Evolutionary conservation across 2,797 vertebrate species (phyloP).

Genomic region (Chelonia mydas): DNA sequence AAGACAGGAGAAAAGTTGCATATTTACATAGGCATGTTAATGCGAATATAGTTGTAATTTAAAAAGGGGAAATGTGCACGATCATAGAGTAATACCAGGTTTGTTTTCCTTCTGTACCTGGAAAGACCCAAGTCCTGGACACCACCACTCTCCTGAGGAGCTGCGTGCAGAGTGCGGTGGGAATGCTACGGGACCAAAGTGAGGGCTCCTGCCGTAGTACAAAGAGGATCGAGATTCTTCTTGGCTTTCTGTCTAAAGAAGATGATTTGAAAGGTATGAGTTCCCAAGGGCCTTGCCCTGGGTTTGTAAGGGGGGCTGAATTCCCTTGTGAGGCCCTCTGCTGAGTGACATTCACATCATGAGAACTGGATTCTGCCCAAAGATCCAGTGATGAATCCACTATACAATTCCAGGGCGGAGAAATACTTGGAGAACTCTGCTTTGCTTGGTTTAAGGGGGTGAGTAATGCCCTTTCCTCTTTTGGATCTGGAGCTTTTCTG

Average conservation of each 20-base stretch:
- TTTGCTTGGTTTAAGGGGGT: background rate
- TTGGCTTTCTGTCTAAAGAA: slow-evolving; percentile 84
- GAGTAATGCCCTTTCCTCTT: background rate
- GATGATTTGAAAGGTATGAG: slow-evolving; percentile 79
- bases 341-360: background rate
- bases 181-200: slow-evolving; percentile 88
- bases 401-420: background rate
- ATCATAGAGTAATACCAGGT: background rate
- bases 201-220: slow-evolving; percentile 82
- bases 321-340: background rate
- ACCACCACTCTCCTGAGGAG: slow-evolving; percentile 89
- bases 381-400: background rate
- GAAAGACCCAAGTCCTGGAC: slow-evolving; percentile 81
- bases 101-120: background rate
- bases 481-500: background rate
- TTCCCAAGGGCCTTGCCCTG: background rate
- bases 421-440: background rate
- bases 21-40: background rate
- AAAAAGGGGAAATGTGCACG: background rate
- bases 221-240: slow-evolving; percentile 88
- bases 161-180: slow-evolving; percentile 92
- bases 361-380: background rate
- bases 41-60: fast-evolving
- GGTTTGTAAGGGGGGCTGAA: background rate
- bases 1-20: background rate